Evolutionary conservation across 1,140 invertebrate species (phyloP), one percentile per base, ranked within the genome.

Genomic region (Lerema accius): DNA sequence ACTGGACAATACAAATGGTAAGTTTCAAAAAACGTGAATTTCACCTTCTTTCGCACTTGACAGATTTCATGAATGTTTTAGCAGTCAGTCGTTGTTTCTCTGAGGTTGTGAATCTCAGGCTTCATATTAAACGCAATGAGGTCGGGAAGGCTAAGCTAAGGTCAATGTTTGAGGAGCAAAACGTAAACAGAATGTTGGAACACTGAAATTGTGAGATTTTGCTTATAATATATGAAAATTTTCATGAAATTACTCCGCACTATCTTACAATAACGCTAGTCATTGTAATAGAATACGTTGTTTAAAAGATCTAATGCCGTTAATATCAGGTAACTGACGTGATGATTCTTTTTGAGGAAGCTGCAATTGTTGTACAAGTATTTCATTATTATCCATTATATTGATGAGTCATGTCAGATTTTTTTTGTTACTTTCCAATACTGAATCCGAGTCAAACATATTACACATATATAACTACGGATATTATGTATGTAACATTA

Each of bases 21-120:
- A 43, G 42, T 28, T 56, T 56, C 43, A 11, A 42, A 43, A 39
- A 10, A 43, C 6, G 10, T 11, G 4, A 23, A 28, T 7, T 28
- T 53, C 14, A 13, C 15, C 37, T 39, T 55, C 43, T 55, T 19
- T 10, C 51, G 11, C 37, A 42, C 37, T 55, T 43, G 19, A 39
- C 39, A 43, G 51, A 55, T 43, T 55, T 19, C 51, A 55, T 55
- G 11, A 55, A 55, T 55, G 39, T 42, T 55, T 55, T 55, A 55
- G 39, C 19, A 55, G 50, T 5, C 10, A 11, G 15, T 39, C 51
- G 37, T 55, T 26, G 37, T 14, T 42, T 42, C 43, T 23, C 43
- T 26, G 23, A 28, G 50, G 46, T 49, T 49, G 17, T 53, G 51
- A 55, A 55, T 42, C 2, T 16, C 35, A 39, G 35, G 37, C 19